Evolutionary conservation across 2,113 vertebrate genomes (phyloP), one percentile per base, ranked within the genome.

Genomic region (Orthochromis malagaraziensis): DNA sequence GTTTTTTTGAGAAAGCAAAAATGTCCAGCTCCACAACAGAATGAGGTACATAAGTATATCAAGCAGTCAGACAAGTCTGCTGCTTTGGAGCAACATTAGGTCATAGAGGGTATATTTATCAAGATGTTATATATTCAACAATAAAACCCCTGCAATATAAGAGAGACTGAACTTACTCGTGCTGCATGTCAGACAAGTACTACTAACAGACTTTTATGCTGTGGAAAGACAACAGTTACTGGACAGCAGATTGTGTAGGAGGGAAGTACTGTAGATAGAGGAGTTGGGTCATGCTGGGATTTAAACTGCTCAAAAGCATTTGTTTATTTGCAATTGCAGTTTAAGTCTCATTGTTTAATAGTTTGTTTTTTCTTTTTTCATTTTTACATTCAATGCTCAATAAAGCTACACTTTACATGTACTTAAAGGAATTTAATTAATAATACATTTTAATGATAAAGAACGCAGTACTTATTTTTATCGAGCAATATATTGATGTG

Each of bases 401-500:
- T 31, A 29, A 75, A 49, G 4, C 24, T 49, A 49, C 26, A 31
- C 29, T 49, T 77, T 49, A 31, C 16, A 5, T 49, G 26, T 12
- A 9, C 4, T 31, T 77, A 77, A 77, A 12, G 16, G 16, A 75
- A 75, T 49, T 29, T 5, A 26, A 31, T 49, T 7, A 49, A 49
- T 19, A 75, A 49, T 49, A 29, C 9, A 75, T 49, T 49, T 31
- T 31, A 19, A 12, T 49, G 16, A 77, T 49, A 31, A 31, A 77
- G 16, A 77, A 77, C 0, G 3, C 3, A n/a, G 42, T 10, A 9
- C 26, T 31, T 31, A 19, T 47, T 75, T 47, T 75, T 29, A 75
- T 29, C 24, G 3, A 75, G 24, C 16, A 49, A 31, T 49, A 7
- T 3, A 0, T 0, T 16, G 4, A 4, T 31, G 16, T 19, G 42